Base-by-base conservation (phyloP, 2,797 vertebrate species). In the Acipenser oxyrinchus region DNA sequence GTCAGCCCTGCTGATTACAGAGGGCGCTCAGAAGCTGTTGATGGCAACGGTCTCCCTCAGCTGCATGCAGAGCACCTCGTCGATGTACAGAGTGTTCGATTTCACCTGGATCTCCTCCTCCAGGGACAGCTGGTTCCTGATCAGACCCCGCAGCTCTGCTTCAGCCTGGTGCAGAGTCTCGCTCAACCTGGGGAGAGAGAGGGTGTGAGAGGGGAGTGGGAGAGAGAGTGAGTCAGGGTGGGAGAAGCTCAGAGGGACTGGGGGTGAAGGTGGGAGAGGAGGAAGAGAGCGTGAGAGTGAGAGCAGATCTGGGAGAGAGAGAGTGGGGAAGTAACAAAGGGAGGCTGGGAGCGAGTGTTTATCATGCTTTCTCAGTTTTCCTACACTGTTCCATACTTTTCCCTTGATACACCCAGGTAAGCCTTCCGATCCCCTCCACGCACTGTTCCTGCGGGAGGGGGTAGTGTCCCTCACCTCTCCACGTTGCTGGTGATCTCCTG, bases 51-150 rank as follows among this genome's bases (percentile, higher is more conserved):
- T 79, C 74, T 91, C 87, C 70, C 90, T 84, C 83, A 92, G 84
- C 76, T 89, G 89, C 76, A 77, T 69, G 65, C 95, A 97, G 66
- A 93, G 75, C 66, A 96, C 93, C 72, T 97, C 91, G 0, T 98
- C 95, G 0, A 95, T 91, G 71, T 96, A 97, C 49, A 99, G 73
- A 0, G 90, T 85, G 70, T 84, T 87, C 68, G 88, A 79, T 72
- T 96, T 96, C 60, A 89, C 75, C 52, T 87, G 78, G 63, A 97
- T 92, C 78, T 90, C 90, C 64, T 95, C 89, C 83, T 97, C 89
- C 77, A 98, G 84, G 49, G 85, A 80, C 50, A 95, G 78, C 78
- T 96, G 94, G 51, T 71, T 84, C 60, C 83, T 73, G 18, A 68
- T 70, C 72, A 99, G 81, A 0, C 79, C 81, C 72, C 85, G 88